These are phyloP conservation scores for Stictonetta naevosa DNA, from an alignment of 2,113 vertebrate species.

Conservation along the genomic window DNA sequence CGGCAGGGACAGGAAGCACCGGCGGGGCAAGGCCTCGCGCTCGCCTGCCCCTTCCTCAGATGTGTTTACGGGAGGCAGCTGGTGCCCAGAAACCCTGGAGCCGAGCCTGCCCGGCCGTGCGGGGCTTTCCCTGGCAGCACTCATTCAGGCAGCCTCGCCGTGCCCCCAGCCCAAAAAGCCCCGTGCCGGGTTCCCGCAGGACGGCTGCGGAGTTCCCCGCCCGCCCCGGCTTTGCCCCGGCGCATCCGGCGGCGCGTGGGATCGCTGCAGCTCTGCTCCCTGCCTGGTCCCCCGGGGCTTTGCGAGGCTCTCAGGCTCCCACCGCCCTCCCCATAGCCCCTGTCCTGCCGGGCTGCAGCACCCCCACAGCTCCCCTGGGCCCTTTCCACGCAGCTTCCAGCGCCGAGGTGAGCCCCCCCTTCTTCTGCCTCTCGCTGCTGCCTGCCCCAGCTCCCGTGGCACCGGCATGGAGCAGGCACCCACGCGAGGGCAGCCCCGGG, in stretches of 20 bases:
- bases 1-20: neutral
- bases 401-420: no score
- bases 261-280: neutral
- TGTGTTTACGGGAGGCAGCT: neutral
- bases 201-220: neutral
- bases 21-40: neutral
- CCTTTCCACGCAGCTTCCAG: no score
- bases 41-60: neutral
- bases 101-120: no score
- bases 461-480: neutral
- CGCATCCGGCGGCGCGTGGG: neutral
- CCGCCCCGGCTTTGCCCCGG: neutral
- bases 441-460: neutral
- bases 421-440: neutral
- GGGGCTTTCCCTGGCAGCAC: neutral
- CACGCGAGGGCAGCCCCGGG: neutral
- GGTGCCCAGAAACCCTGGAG: neutral
- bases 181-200: fast-evolving
- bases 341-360: no score
- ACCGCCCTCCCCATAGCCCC: no score
- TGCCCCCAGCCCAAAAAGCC: no score
- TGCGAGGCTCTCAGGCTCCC: neutral
- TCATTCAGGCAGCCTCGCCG: neutral
- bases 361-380: neutral
- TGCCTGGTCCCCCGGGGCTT: neutral